Base-by-base conservation (phyloP, 2,113 vertebrate species). In the Prolemur simus region DNA sequence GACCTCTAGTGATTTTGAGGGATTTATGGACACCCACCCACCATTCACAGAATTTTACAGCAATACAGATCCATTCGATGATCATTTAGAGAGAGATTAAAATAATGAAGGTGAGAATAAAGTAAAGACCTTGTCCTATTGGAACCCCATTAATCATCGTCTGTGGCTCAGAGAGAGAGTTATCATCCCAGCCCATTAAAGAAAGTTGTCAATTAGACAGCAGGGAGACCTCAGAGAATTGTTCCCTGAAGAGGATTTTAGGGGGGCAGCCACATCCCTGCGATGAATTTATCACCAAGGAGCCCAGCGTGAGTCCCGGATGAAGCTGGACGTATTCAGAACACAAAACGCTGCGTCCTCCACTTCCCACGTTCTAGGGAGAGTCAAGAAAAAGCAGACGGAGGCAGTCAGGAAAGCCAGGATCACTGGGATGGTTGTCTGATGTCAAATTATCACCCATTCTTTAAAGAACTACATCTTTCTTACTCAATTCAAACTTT, bases 121-220 rank as follows among this genome's bases (percentile, higher is more conserved):
- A 97, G 95, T 68, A 87, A 97, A 85, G 85, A 94, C 85, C 91
- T 76, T 4, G 4, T 91, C 96, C 95, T 95, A 73, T 34, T 86
- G 89, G 93, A 98, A 89, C 80, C 76, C 93, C 81, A 89, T 97
- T 95, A 76, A 95, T 98, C 49, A 93, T 96, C 96, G 89, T 97
- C 97, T 96, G 98, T 84, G 91, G 95, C 96, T 97, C 84, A 88
- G 87, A 97, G 97, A 58, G 94, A 92, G 97, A 98, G 97, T 94
- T 95, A 94, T 78, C 3, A 1, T 84, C 98, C 97, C 88, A 96
- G 92, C 83, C 96, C 94, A 94, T 97, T 98, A 97, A 97, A 97
- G 98, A 97, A 97, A 97, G 96, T 95, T 97, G 86, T 96, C 95
- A 95, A 97, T 98, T 97, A 98, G 97, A 97, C 97, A 96, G 94